Base-by-base conservation (phyloP, 2,888 invertebrate species). In the Lycophotia porphyrea region DNA sequence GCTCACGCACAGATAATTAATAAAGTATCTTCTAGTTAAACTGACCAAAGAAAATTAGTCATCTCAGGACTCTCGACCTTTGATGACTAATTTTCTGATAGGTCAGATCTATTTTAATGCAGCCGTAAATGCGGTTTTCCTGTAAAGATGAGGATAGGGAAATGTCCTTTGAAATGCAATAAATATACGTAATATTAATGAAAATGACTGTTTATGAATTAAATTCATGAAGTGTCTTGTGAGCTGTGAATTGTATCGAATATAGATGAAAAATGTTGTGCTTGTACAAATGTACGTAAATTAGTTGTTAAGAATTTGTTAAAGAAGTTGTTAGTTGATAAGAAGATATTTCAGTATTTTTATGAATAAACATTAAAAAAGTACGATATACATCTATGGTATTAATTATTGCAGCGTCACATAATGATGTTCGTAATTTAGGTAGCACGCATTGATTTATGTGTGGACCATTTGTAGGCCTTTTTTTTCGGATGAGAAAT, bases 301-400 rank as follows among this genome's bases (percentile, higher is more conserved):
- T 58, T 80, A 80, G 69, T 47, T 64, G 67, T 36, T 84, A 79
- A 63, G 64, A 21, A 49, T 42, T 79, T 84, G 69, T 84, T 80
- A 58, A 42, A 55, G 55, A 68, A n/a, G n/a, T n/a, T n/a, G n/a
- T n/a, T n/a, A n/a, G n/a, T n/a, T 36, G 55, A 31, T 81, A 76
- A 67, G 63, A 44, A 18, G n/a, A 47, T 71, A 76, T 70, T 85
- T 82, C 82, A 82, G 82, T 82, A 82, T 82, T 82, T 84, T 82
- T 82, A 68, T 73, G 76, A 76, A 21, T 85, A 76, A 72, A 81
- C 5, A 81, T 52, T 69, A 71, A 69, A 76, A 84, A 76, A 65
- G 58, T 74, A 71, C 76, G 72, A 71, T 72, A 36, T 27, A 15
- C 44, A 31, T 13, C 27, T 49, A 34, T 47, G 24, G 34, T 44